These are phyloP conservation scores for Acanthis flammea DNA, from an alignment of 2,797 vertebrate genomes.

Conservation along the genomic window DNA sequence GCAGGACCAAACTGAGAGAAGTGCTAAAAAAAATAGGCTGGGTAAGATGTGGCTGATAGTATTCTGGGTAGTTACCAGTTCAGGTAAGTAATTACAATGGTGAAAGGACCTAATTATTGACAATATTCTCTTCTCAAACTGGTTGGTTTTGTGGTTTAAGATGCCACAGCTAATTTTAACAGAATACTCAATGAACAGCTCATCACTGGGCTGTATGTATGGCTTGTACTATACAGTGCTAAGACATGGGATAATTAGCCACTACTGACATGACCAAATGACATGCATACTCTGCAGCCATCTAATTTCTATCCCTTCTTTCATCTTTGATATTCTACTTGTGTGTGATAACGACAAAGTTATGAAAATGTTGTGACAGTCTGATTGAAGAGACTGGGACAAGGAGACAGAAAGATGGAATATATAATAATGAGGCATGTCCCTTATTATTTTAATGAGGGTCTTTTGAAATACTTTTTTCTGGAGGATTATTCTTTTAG, in stretches of 20 bases:
- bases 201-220: neutral
- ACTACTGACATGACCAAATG: slow-evolving; percentile 32
- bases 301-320: neutral
- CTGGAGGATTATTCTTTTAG: neutral
- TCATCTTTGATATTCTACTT: slow-evolving; percentile 31
- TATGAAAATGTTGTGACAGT: slow-evolving; percentile 37
- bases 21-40: neutral
- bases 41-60: neutral
- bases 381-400: slow-evolving; percentile 24
- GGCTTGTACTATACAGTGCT: neutral
- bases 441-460: neutral
- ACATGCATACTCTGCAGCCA: neutral
- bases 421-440: neutral
- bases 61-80: neutral
- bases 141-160: neutral
- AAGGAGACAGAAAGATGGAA: slow-evolving; percentile 18
- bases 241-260: slow-evolving; percentile 7
- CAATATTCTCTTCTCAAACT: neutral
- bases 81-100: neutral
- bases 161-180: neutral
- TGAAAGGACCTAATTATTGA: neutral
- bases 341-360: slow-evolving; percentile 19
- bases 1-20: neutral
- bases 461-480: neutral
- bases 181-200: neutral